Evolutionary conservation across 2,113 vertebrate genomes (phyloP), one percentile per base, ranked within the genome.

Genomic region (Cyphomyrus plagiostoma): DNA sequence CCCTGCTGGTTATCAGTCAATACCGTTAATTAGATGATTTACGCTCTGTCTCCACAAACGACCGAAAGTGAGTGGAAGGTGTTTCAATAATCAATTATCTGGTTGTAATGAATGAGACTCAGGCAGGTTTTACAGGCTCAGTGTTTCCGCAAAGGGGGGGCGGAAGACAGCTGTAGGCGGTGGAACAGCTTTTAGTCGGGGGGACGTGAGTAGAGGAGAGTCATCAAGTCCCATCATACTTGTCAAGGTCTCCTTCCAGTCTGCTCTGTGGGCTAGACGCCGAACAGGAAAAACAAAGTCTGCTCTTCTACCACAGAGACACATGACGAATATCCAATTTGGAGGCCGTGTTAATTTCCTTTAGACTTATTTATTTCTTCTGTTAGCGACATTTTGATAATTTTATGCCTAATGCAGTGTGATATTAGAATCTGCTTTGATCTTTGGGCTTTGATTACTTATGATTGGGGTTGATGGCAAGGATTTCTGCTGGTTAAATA

Each of bases 401-500:
- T 52, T 11, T 89, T 48, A 80, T 56, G 53, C n/a, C 42, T 48
- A 48, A 92, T 5, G 3, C 88, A 53, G 77, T 88, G 86, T 90
- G 90, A 92, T 90, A 89, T 86, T 48, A 53, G 70, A 52, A 56
- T 56, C 19, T 82, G 91, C 91, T 94, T 94, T 94, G 92, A 95
- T 94, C 92, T 92, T 70, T 11, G 26, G 90, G 30, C 50, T 89
- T 90, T 10, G 89, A 93, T 94, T 91, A 84, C 82, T n/a, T 52
- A 88, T 89, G 86, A 70, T 92, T 91, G 88, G 85, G 91, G 88
- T 88, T 91, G 66, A 39, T 87, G 90, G 86, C 4, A 26, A 85
- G 88, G 91, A 91, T 46, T 92, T 90, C 85, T 91, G 9, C 46
- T 90, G 90, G 91, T 92, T 93, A 93, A 94, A 94, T 92, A 93